Evolutionary conservation across 1,140 invertebrate genomes (phyloP), one percentile per base, ranked within the genome.

Genomic region (Zelostemma sp.): DNA sequence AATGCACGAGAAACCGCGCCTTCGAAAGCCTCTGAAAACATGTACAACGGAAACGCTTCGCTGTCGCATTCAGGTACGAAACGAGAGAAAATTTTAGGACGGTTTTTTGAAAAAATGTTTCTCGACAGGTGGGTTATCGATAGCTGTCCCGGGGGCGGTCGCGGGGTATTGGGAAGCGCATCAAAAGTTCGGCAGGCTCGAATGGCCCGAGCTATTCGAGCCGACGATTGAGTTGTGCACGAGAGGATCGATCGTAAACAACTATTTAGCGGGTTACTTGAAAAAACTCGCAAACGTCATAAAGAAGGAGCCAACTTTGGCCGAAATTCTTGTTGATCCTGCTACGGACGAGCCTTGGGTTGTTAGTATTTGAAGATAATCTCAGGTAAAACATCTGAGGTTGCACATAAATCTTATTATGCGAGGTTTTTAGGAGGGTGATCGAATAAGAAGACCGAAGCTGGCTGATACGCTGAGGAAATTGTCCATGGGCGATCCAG

Each of bases 61-160:
- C 80, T 86, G 6, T 84, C 91, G 0, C 73, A 78, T 61, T 82
- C 80, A 55, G 89, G 88, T 89, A 80, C 6, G 33, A 35, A 35
- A n/a, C 33, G n/a, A n/a, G n/a, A n/a, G n/a, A n/a, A n/a, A n/a
- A n/a, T n/a, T n/a, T n/a, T n/a, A n/a, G n/a, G n/a, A n/a, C n/a
- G n/a, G n/a, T n/a, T n/a, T n/a, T n/a, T n/a, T n/a, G n/a, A n/a
- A n/a, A n/a, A n/a, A n/a, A n/a, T n/a, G n/a, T n/a, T n/a, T n/a
- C n/a, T n/a, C n/a, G n/a, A 54, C 14, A 88, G 91, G 92, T 69
- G 92, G 91, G 1, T 76, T 93, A 46, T 88, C 97, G 0, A 89
- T 95, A 4, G 97, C 92, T 0, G 92, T 98, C 6, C 97, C 97
- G 0, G 96, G 96, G 4, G 97, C 98, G 83, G 78, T 99, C 0